Percentiles rank a stretch among this genome's conserved stretches.
phyloP scores from a whole-genome alignment of 2,888 invertebrate species.

The Rotaria socialis region DNA sequence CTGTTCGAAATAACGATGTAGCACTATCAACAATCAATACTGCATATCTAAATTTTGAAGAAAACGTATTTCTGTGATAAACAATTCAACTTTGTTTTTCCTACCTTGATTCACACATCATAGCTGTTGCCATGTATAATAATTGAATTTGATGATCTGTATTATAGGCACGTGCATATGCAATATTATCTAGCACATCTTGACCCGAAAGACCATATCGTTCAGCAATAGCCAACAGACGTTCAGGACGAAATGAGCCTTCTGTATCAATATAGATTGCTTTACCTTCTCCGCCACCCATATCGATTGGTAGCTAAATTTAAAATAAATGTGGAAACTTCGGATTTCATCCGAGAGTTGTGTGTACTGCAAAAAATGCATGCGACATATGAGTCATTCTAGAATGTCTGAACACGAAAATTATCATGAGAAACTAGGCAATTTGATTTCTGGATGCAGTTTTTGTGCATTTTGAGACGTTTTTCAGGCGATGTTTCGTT shows the following conservation, averaged over 20 bases:
- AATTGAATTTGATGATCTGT: constrained; percentile 92
- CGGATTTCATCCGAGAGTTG: too few relatives aligned
- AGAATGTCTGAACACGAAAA: too few relatives aligned
- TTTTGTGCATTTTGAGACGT: too few relatives aligned
- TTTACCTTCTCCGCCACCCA: constrained; percentile 95
- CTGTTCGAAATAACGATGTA: constrained; percentile 83
- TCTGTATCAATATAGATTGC: constrained; percentile 97
- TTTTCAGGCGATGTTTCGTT: too few relatives aligned
- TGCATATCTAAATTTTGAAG: constrained; percentile 70
- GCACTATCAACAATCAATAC: constrained; percentile 92
- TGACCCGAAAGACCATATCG: constrained; percentile 77
- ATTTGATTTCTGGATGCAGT: too few relatives aligned
- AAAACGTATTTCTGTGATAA: neutral
- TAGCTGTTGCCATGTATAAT: constrained; percentile 82
- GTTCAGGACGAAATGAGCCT: constrained; percentile 91
- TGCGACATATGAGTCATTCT: too few relatives aligned
- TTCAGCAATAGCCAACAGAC: constrained; percentile 83
- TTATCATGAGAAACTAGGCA: too few relatives aligned
- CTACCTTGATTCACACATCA: constrained; percentile 80
- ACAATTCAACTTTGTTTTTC: neutral
- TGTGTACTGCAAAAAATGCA: too few relatives aligned
- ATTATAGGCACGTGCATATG: constrained; percentile 90
- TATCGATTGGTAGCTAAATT: constrained; percentile 79
- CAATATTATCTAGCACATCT: constrained; percentile 91
- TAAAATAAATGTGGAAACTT: too few relatives aligned